phyloP scores from a whole-genome alignment of 2,797 vertebrate species.

The Centropyge bicolor region DNA sequence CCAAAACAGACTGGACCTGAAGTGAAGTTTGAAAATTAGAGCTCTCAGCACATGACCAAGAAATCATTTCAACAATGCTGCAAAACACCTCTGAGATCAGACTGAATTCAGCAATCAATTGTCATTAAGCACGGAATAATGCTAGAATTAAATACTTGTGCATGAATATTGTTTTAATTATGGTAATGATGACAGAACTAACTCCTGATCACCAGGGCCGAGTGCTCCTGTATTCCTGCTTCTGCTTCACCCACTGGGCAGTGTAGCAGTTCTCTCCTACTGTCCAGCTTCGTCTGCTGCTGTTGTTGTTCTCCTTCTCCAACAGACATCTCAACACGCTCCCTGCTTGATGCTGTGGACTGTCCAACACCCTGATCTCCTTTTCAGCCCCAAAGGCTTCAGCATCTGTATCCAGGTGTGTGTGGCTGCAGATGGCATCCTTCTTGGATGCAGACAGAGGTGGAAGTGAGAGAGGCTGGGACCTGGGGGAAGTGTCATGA shows the following conservation, averaged over 20 bases:
- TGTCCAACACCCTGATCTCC: neutral
- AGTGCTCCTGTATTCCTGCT: slow-evolving; percentile 85
- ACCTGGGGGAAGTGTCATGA: slow-evolving; percentile 54
- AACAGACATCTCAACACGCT: neutral
- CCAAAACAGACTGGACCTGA: slow-evolving; percentile 1
- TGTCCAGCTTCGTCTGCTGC: slow-evolving; percentile 49
- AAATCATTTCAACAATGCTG: neutral
- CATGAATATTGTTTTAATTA: too few relatives aligned
- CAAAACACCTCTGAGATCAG: neutral
- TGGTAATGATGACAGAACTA: neutral
- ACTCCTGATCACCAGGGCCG: slow-evolving; percentile 85
- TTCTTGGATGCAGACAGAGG: slow-evolving; percentile 40
- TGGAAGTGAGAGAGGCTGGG: slow-evolving; percentile 39
- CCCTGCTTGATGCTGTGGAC: neutral
- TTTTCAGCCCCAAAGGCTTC: neutral
- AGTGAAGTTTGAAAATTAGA: neutral
- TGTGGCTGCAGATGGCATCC: neutral
- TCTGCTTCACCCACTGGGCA: slow-evolving; percentile 85
- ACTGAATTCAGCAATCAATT: neutral
- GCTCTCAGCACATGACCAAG: neutral
- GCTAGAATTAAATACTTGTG: neutral
- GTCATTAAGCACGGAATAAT: neutral
- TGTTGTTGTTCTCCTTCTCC: slow-evolving; percentile 10
- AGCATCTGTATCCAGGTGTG: neutral
- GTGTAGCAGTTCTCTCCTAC: slow-evolving; percentile 71